Conservation (phyloP, 2,797 vertebrate genomes). For the Cephalopachus bancanus region DNA sequence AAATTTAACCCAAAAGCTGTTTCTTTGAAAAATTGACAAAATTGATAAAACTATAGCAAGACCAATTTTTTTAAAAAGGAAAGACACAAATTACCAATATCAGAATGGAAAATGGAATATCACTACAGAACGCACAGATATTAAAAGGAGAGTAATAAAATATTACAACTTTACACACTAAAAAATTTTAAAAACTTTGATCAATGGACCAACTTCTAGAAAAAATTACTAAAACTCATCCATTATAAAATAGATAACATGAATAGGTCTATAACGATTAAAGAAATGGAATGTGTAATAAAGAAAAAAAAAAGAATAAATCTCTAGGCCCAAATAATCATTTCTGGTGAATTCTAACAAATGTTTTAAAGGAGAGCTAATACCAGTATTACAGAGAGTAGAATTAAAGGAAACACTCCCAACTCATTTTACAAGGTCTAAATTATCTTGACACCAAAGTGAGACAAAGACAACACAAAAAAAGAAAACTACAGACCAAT, state of each 20-base stretch:
- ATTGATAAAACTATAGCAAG: not conserved
- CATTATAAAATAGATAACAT: not conserved
- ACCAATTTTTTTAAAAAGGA: not conserved
- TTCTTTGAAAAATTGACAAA: not conserved
- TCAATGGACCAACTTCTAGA: not conserved
- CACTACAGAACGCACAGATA: not conserved
- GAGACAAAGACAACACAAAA: not conserved
- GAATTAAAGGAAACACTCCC: not conserved
- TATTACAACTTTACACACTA: not conserved
- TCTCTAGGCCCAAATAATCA: not conserved
- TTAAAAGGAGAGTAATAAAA: not conserved
- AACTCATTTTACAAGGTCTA: constrained; percentile 4
- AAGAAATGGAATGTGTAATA: not conserved
- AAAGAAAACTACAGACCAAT: not conserved
- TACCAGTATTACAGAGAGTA: not conserved
- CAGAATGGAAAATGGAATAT: not conserved
- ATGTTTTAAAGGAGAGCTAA: not conserved
- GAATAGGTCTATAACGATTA: not conserved
- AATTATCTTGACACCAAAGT: not conserved
- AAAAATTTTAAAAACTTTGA: not conserved
- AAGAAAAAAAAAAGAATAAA: not conserved
- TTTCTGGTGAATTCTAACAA: not conserved
- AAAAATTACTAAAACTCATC: not conserved
- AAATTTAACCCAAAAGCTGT: not conserved
- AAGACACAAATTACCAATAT: not conserved